These are phyloP conservation scores for Dryobates pubescens DNA, from an alignment of 2,797 vertebrate genomes.

Conservation along the genomic window DNA sequence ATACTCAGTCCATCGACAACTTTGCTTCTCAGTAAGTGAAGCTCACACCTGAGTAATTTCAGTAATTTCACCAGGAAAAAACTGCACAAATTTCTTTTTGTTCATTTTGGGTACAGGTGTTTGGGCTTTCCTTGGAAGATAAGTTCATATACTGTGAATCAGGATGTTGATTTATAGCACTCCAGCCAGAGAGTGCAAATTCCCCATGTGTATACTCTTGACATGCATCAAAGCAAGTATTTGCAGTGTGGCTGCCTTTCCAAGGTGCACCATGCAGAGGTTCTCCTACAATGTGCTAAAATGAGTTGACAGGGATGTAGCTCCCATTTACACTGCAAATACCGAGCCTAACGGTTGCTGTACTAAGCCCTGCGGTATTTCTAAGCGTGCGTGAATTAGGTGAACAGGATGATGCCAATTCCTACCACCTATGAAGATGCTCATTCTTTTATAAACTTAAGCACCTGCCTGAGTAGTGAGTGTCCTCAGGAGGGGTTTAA, in stretches of 20 bases:
- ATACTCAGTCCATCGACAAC: background rate
- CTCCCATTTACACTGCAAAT: background rate
- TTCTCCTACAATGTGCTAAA: rapidly evolving
- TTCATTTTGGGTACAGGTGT: background rate
- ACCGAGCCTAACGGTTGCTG: background rate
- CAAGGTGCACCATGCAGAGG: background rate
- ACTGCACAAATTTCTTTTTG: background rate
- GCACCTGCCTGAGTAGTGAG: background rate
- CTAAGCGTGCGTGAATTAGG: background rate
- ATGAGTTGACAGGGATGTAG: background rate
- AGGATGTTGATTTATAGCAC: background rate
- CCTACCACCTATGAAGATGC: background rate
- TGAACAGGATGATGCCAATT: background rate
- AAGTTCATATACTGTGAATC: background rate
- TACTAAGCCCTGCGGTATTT: background rate
- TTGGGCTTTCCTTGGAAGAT: background rate
- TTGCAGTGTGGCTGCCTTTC: background rate
- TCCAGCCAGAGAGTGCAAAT: background rate
- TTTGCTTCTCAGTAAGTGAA: background rate
- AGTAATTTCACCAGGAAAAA: background rate
- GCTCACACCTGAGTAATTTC: background rate
- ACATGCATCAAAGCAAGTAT: background rate
- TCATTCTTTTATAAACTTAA: background rate
- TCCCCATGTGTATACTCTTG: background rate
- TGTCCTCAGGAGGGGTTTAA: background rate